A percentile compares a stretch with the other conserved stretches of the same genome.
phyloP scores from a whole-genome alignment of 2,888 invertebrate genomes.

The Copidosoma aretas region DNA sequence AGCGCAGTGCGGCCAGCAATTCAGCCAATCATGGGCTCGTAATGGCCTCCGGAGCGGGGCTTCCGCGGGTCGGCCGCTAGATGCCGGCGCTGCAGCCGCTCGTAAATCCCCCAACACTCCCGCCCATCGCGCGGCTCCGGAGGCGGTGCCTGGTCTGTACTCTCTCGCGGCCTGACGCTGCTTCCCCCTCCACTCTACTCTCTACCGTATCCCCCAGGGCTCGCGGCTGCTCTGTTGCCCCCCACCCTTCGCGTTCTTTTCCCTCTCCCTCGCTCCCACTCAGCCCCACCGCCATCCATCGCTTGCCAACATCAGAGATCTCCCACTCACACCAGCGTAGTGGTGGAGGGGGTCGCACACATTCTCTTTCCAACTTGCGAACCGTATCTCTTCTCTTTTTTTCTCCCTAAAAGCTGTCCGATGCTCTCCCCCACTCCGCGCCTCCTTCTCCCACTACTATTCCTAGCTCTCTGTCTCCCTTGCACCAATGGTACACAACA shows the following conservation, averaged over 20 bases:
- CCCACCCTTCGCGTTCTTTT: not conserved
- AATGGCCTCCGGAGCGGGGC: conserved; percentile 65
- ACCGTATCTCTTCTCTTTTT: no score
- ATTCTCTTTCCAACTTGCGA: conserved; percentile 40
- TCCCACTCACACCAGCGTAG: no score
- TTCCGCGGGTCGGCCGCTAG: conserved; percentile 64
- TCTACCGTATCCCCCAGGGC: not conserved
- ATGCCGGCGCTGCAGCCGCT: conserved; percentile 61
- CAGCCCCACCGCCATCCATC: conserved; percentile 50
- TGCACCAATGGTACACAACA: not conserved
- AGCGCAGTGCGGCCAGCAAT: conserved; percentile 55
- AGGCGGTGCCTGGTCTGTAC: conserved; percentile 65
- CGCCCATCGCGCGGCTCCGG: conserved; percentile 66
- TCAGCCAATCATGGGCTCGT: conserved; percentile 68
- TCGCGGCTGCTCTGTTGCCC: not conserved
- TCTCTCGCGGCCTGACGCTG: conserved; percentile 63
- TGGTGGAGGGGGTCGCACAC: conserved; percentile 44
- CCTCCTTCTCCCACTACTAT: not conserved
- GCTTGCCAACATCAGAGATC: no score
- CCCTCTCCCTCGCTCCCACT: conserved; percentile 6
- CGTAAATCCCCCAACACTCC: conserved; percentile 64
- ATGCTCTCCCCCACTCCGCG: conserved; percentile 6
- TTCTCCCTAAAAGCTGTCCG: no score
- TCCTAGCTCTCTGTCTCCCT: not conserved
- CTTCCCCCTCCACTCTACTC: conserved; percentile 41